Evolutionary conservation across 2,797 vertebrate genomes (phyloP).

Genomic region (Gallinago nigripennis): DNA sequence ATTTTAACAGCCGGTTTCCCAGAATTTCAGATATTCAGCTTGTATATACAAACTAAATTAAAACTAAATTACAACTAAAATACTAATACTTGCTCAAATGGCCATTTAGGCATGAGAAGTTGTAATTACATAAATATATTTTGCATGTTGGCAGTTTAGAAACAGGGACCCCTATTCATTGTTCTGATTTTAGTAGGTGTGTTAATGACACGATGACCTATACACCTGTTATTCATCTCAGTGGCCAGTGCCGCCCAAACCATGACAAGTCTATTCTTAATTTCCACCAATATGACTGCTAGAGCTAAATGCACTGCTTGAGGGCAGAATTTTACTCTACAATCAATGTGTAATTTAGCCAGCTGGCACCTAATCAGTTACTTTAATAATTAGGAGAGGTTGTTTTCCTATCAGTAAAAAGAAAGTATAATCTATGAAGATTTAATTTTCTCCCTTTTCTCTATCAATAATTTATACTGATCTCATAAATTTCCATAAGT

Average conservation of each 20-base stretch:
- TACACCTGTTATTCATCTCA: not conserved
- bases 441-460: not conserved
- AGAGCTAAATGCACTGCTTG: not conserved
- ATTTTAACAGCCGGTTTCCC: not conserved
- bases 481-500: not conserved
- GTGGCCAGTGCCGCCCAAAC: not conserved
- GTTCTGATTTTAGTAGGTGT: not conserved
- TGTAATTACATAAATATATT: not conserved
- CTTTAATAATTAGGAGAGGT: not conserved
- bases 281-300: accelerated
- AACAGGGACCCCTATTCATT: not conserved
- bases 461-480: not conserved
- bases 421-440: not conserved
- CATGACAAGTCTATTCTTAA: not conserved
- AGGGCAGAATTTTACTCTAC: not conserved
- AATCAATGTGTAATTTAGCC: not conserved
- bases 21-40: not conserved
- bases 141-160: not conserved
- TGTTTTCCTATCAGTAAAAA: not conserved
- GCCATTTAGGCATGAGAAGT: not conserved
- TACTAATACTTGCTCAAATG: not conserved
- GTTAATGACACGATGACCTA: accelerated
- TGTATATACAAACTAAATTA: not conserved
- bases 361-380: not conserved
- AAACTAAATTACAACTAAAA: not conserved